phyloP scores from a whole-genome alignment of 2,797 vertebrate genomes.

The Phalloptychus januarius region DNA sequence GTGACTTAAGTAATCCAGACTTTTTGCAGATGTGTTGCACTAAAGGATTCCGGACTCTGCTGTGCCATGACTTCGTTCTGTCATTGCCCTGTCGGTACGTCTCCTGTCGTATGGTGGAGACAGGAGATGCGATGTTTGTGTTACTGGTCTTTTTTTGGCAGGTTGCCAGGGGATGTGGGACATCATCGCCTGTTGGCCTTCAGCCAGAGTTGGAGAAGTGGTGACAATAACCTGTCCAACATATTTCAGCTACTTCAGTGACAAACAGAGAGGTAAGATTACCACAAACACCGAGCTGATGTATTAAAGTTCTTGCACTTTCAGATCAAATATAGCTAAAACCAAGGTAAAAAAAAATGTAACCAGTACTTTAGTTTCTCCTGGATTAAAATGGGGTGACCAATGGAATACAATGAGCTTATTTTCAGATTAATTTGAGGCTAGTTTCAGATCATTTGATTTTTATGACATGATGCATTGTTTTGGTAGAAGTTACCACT shows the following conservation, averaged over 20 bases:
- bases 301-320: not conserved
- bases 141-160: constrained; percentile 59
- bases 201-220: constrained; percentile 84
- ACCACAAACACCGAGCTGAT: not conserved
- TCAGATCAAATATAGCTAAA: not conserved
- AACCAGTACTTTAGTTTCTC: not conserved
- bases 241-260: constrained; percentile 87
- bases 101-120: not conserved
- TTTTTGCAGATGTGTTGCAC: not conserved
- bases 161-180: constrained; percentile 93
- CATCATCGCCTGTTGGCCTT: constrained; percentile 92
- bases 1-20: not conserved
- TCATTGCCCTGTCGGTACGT: not conserved
- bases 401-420: not conserved
- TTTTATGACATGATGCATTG: not conserved
- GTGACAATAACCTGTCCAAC: constrained; percentile 86
- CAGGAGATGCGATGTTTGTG: constrained; percentile 40
- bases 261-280: constrained; percentile 79
- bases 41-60: not conserved
- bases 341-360: not conserved
- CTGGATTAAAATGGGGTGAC: not conserved
- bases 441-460: not conserved
- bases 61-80: constrained; percentile 10
- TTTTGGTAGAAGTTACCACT: not conserved
- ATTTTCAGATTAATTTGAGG: not conserved